Percentiles rank a stretch among this genome's conserved stretches.
phyloP scores from a whole-genome alignment of 2,113 vertebrate genomes.

The Engraulis encrasicolus region DNA sequence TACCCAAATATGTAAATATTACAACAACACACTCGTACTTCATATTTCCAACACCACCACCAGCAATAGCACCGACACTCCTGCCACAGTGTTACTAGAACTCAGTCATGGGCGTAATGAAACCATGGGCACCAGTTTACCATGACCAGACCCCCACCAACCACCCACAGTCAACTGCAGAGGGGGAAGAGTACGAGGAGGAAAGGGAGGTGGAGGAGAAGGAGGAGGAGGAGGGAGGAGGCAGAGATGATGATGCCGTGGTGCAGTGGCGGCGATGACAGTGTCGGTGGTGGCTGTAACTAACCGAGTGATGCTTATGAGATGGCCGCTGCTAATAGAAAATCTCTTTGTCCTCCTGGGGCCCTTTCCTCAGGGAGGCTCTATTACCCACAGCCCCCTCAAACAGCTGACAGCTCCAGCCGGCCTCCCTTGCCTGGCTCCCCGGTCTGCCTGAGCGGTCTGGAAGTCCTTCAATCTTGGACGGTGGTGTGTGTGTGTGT shows the following conservation, averaged over 20 bases:
- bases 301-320: slow-evolving; percentile 39
- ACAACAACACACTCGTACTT: too few species aligned
- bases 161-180: too few species aligned
- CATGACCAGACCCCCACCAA: too few species aligned
- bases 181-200: too few species aligned
- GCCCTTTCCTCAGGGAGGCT: slow-evolving; percentile 16
- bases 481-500: background rate
- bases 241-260: too few species aligned
- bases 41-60: too few species aligned
- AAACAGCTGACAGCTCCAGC: slow-evolving; percentile 57
- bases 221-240: too few species aligned
- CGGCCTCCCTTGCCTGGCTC: too few species aligned
- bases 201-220: too few species aligned
- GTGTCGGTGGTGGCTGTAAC: slow-evolving; percentile 24
- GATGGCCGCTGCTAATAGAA: slow-evolving; percentile 53
- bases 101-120: slow-evolving; percentile 1
- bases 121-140: slow-evolving; percentile 50
- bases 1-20: too few species aligned
- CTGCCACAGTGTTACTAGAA: background rate
- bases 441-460: slow-evolving; percentile 46
- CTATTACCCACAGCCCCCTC: slow-evolving; percentile 41
- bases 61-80: background rate
- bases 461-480: slow-evolving; percentile 52
- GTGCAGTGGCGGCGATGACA: background rate
- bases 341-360: slow-evolving; percentile 48